Conservation (phyloP, 2,797 vertebrate species). For the Discoglossus pictus region DNA sequence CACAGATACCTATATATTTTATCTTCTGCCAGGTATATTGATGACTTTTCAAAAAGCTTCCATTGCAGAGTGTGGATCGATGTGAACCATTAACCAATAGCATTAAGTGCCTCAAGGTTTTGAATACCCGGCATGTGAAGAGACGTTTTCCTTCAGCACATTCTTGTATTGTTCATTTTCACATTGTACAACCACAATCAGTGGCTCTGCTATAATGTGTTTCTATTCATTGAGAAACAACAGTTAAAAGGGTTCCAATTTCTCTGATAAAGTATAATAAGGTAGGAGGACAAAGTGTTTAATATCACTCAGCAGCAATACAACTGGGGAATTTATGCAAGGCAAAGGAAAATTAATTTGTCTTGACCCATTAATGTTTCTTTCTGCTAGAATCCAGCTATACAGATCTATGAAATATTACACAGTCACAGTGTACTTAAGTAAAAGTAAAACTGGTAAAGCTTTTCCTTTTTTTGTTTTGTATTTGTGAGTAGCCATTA, state of each 20-base stretch:
- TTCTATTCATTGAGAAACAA: background rate
- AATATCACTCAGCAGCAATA: no score
- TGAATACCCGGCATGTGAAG: conserved; percentile 4
- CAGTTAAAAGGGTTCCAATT: background rate
- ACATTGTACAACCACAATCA: conserved; percentile 12
- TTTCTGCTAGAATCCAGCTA: no score
- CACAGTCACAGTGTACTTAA: no score
- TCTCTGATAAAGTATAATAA: background rate
- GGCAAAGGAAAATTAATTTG: no score
- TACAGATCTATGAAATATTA: no score
- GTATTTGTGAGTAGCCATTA: no score
- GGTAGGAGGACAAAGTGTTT: no score
- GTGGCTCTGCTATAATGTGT: conserved; percentile 2
- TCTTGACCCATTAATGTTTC: no score
- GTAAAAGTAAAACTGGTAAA: no score
- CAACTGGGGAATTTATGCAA: no score
- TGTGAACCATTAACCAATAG: conserved; percentile 24
- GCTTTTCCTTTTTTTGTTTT: no score
- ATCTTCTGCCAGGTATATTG: conserved; percentile 19
- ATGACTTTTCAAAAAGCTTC: conserved; percentile 37
- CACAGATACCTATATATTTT: conserved; percentile 21
- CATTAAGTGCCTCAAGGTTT: conserved; percentile 6
- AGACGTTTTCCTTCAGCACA: conserved; percentile 19
- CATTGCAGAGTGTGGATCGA: conserved; percentile 2
- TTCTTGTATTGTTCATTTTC: conserved; percentile 8